These are phyloP conservation scores for Drosophila monieri DNA, from an alignment of 2,888 invertebrate genomes.

Conservation along the genomic window DNA sequence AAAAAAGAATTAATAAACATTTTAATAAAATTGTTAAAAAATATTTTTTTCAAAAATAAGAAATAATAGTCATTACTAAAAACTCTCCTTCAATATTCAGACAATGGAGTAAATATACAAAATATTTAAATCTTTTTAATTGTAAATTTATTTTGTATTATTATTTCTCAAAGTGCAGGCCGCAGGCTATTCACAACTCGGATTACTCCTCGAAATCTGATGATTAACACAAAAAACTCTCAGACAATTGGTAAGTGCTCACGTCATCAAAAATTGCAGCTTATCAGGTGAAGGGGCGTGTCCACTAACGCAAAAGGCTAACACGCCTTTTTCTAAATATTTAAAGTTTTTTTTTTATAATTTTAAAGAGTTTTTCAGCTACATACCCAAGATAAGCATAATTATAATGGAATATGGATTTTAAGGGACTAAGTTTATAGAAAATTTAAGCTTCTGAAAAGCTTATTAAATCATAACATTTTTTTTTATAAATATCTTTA, in stretches of 20 bases:
- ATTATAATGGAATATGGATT: no score
- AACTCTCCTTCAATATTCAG: no score
- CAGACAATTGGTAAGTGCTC: constrained; percentile 1
- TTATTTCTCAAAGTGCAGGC: neutral
- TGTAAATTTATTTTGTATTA: neutral
- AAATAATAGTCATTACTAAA: no score
- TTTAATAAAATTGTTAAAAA: no score
- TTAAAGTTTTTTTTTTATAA: neutral
- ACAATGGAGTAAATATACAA: no score
- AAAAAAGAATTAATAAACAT: neutral
- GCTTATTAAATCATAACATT: no score
- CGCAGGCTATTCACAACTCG: neutral
- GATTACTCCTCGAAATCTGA: neutral
- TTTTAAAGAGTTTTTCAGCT: neutral
- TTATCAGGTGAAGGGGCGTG: neutral
- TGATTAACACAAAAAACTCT: constrained; percentile 5
- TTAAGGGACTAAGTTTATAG: no score
- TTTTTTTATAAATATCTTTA: no score
- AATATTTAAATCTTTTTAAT: no score
- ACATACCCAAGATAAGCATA: neutral
- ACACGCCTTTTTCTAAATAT: constrained; percentile 5
- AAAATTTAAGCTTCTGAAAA: no score
- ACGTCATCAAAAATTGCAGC: constrained; percentile 12
- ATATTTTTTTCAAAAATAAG: neutral
- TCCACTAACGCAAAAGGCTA: neutral